These are phyloP conservation scores for Helicorthomorpha holstii DNA, from an alignment of 1,140 invertebrate species.

Conservation along the genomic window DNA sequence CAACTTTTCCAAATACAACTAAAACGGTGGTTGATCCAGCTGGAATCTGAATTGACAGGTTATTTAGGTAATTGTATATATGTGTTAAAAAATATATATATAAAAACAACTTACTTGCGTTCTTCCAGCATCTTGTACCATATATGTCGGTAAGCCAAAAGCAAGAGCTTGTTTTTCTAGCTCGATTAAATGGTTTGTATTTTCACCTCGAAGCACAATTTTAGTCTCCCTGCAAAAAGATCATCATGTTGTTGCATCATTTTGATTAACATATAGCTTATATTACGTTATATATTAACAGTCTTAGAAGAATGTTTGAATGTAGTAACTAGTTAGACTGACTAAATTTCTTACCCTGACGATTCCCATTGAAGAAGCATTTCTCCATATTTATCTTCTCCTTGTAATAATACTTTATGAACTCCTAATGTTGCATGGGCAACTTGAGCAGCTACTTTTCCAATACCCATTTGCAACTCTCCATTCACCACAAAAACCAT, in stretches of 20 bases:
- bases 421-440: constrained; percentile 42
- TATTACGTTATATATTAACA: neutral
- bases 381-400: constrained; percentile 27
- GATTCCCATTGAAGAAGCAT: constrained; percentile 33
- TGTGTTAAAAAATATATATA: neutral
- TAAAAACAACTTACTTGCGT: constrained; percentile 32
- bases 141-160: constrained; percentile 31
- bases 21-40: constrained; percentile 18
- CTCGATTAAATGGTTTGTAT: constrained; percentile 32
- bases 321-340: neutral
- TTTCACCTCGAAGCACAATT: constrained; percentile 39
- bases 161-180: constrained; percentile 31
- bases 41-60: constrained; percentile 9
- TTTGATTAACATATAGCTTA: neutral
- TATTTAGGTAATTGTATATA: neutral
- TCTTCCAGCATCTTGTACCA: constrained; percentile 41
- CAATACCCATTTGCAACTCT: constrained; percentile 38
- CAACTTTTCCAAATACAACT: constrained; percentile 15
- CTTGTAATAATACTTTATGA: constrained; percentile 29
- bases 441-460: constrained; percentile 43
- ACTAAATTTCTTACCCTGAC: constrained; percentile 24
- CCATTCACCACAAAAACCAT: constrained; percentile 48
- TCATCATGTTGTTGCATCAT: constrained; percentile 12
- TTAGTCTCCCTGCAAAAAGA: constrained; percentile 35
- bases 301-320: constrained; percentile 11